Evolutionary conservation across 2,888 invertebrate species (phyloP), one percentile per base, ranked within the genome.

Genomic region (Ornithoptera alexandrae): DNA sequence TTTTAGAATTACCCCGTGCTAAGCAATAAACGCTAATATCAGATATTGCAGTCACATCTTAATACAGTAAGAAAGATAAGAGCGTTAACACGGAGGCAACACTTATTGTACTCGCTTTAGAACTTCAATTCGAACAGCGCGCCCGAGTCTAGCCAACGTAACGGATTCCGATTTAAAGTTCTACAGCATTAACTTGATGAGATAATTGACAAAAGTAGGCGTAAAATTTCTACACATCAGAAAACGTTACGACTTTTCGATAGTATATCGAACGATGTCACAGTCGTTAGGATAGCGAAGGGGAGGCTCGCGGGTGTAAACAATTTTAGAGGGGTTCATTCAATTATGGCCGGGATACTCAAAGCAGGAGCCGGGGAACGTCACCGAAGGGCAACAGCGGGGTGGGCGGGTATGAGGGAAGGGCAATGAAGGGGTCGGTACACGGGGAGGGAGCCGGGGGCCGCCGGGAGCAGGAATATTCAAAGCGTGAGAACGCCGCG

Each of bases 401-500:
- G 80, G 75, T 72, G 71, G 62, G 71, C 75, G 74, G 74, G 62
- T 76, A 72, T 71, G 73, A 76, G 75, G 68, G 75, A 10, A 39
- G 39, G 39, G 39, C 1, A 8, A 10, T 7, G 39, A 10, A 62
- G 76, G 73, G 71, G 73, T 76, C 75, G 68, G 75, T 10, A 15
- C 0, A 17, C 50, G 71, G 74, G 72, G 72, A 78, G 78, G 79
- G 76, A 76, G 75, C 75, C 75, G 77, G 79, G 82, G 81, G 79
- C 78, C 75, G 84, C 82, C 88, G 86, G 87, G 86, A 89, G 84
- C 90, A 90, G 90, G 90, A 89, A 91, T 91, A 92, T 92, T 92
- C 90, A 90, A 91, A 92, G 92, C 92, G 92, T 92, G 92, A 92
- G 92, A 92, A 92, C 91, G 88, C 84, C 81, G 88, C 86, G 91